These are phyloP conservation scores for Choreutis nemorana DNA, from an alignment of 2,888 invertebrate genomes.

Conservation along the genomic window DNA sequence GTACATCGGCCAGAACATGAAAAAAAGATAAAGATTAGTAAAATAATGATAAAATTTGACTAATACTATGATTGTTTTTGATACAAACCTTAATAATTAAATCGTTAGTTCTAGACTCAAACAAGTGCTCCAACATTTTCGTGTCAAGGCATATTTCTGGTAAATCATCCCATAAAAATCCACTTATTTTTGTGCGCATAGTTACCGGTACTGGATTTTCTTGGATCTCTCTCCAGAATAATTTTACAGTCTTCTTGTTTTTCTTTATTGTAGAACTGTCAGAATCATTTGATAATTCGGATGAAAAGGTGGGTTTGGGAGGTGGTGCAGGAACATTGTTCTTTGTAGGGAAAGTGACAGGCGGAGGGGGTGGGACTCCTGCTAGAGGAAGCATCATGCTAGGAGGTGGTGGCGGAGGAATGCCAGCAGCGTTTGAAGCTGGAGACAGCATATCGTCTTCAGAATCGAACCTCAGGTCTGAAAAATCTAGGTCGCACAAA, in stretches of 20 bases:
- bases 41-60: not conserved
- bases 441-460: slow-evolving; percentile 82
- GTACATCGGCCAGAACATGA: slow-evolving; percentile 16
- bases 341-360: slow-evolving; percentile 46
- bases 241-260: slow-evolving; percentile 95
- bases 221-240: slow-evolving; percentile 97
- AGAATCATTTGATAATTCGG: slow-evolving; percentile 42
- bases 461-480: slow-evolving; percentile 88
- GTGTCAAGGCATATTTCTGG: slow-evolving; percentile 87
- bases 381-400: slow-evolving; percentile 64
- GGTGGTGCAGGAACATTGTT: slow-evolving; percentile 41
- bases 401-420: slow-evolving; percentile 83
- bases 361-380: slow-evolving; percentile 61
- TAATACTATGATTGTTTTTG: not conserved
- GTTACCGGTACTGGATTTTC: slow-evolving; percentile 70
- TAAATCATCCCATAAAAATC: slow-evolving; percentile 92
- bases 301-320: slow-evolving; percentile 34
- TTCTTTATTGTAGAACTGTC: slow-evolving; percentile 72
- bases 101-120: slow-evolving; percentile 97
- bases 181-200: slow-evolving; percentile 66
- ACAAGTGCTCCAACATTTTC: slow-evolving; percentile 93
- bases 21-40: slow-evolving; percentile 16
- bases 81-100: slow-evolving; percentile 80
- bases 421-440: slow-evolving; percentile 69
- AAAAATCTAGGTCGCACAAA: slow-evolving; percentile 96